These are phyloP conservation scores for Hypocryptadius cinnamomeus DNA, from an alignment of 2,113 vertebrate genomes.

Conservation along the genomic window DNA sequence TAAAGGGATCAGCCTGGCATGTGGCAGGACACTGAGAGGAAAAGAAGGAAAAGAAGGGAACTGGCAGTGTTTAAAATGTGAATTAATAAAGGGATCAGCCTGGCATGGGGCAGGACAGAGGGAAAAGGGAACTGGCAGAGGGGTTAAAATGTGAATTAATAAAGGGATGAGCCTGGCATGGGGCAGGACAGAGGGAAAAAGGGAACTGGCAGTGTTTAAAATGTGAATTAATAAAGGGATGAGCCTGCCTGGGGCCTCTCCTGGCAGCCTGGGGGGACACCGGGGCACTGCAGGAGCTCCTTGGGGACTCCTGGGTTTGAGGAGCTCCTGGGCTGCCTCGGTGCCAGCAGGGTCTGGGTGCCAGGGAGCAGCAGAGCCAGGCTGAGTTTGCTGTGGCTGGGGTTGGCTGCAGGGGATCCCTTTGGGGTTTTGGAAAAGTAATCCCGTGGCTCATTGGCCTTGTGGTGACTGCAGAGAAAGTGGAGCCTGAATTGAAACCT, in stretches of 20 bases:
- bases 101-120: too few species aligned
- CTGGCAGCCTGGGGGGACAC: too few species aligned
- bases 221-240: too few species aligned
- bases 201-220: too few species aligned
- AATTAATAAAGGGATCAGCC: background rate
- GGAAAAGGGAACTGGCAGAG: too few species aligned
- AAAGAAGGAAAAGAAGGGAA: background rate
- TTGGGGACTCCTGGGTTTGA: rapidly evolving
- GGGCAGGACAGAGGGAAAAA: too few species aligned
- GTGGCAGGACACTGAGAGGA: too few species aligned
- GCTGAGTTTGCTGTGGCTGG: background rate
- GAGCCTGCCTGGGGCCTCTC: background rate
- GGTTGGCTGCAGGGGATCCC: background rate
- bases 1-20: too few species aligned
- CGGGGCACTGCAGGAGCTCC: background rate
- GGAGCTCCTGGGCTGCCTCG: background rate
- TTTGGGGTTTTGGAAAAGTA: background rate
- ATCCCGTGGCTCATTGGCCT: background rate
- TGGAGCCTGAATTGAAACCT: background rate
- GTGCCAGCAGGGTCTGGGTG: background rate
- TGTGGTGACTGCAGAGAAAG: background rate
- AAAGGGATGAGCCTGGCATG: too few species aligned
- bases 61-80: background rate
- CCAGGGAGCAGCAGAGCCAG: background rate
- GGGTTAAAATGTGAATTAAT: background rate